phyloP scores from a whole-genome alignment of 1,140 invertebrate species.

The Solenopsis fugax region DNA sequence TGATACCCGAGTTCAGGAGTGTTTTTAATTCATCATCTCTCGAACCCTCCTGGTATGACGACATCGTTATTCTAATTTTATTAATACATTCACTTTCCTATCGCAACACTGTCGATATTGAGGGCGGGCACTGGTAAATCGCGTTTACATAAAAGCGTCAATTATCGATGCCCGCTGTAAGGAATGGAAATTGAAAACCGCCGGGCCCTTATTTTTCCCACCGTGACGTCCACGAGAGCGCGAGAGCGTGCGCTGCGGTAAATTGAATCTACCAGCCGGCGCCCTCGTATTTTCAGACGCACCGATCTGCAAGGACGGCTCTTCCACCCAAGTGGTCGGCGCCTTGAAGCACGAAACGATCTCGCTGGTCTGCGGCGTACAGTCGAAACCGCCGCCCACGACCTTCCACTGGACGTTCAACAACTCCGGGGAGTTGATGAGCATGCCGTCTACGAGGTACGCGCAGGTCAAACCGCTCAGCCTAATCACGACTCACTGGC shows the following conservation, averaged over 20 bases:
- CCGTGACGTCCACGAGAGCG: not conserved
- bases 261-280: slow-evolving; percentile 48
- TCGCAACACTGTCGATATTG: slow-evolving; percentile 36
- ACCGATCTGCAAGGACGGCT: slow-evolving; percentile 91
- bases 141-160: slow-evolving; percentile 50
- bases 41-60: not conserved
- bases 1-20: not conserved
- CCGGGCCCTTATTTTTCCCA: slow-evolving; percentile 23
- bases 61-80: slow-evolving; percentile 50
- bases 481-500: slow-evolving; percentile 87
- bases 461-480: slow-evolving; percentile 83
- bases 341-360: slow-evolving; percentile 95
- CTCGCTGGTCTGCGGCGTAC: slow-evolving; percentile 93
- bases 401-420: slow-evolving; percentile 96
- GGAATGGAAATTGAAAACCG: slow-evolving; percentile 35
- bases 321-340: slow-evolving; percentile 92
- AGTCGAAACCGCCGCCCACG: slow-evolving; percentile 93
- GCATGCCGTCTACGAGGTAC: slow-evolving; percentile 89
- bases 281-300: slow-evolving; percentile 88
- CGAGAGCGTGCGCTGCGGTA: slow-evolving; percentile 17
- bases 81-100: slow-evolving; percentile 25
- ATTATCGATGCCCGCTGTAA: slow-evolving; percentile 3
- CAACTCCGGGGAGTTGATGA: slow-evolving; percentile 93
- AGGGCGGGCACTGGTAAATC: slow-evolving; percentile 1
- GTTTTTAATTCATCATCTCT: slow-evolving; percentile 34